Evolutionary conservation across 2,113 vertebrate genomes (phyloP).

Genomic region (Leptodactylus fuscus): DNA sequence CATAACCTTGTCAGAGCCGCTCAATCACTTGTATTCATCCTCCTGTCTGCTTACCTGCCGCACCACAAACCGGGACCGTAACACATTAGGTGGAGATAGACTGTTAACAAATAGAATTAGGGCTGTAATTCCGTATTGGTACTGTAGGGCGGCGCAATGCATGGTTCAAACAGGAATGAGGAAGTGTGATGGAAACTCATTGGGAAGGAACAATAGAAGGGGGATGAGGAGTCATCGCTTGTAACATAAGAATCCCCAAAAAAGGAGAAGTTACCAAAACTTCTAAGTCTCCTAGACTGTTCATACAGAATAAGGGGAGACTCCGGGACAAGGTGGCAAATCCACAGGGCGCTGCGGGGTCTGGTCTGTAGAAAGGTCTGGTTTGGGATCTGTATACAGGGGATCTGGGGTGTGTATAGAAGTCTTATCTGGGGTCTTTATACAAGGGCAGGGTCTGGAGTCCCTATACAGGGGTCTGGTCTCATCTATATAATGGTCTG

Average conservation of each 20-base stretch:
- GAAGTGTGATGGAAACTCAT: too few species aligned
- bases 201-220: too few species aligned
- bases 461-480: not conserved
- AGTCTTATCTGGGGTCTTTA: not conserved
- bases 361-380: not conserved
- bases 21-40: not conserved
- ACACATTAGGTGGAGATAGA: not conserved
- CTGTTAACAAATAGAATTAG: not conserved
- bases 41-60: not conserved
- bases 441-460: not conserved
- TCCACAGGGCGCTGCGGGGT: not conserved
- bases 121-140: not conserved
- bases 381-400: not conserved
- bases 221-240: not conserved
- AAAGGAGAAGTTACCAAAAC: too few species aligned
- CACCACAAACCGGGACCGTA: not conserved
- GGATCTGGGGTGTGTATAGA: too few species aligned
- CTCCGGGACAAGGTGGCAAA: too few species aligned
- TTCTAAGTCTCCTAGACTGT: too few species aligned
- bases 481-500: too few species aligned
- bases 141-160: not conserved
- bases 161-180: too few species aligned
- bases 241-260: too few species aligned
- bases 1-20: slow-evolving; percentile 7
- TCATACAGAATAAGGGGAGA: too few species aligned